phyloP scores from a whole-genome alignment of 2,888 invertebrate species.

The Phania funesta region DNA sequence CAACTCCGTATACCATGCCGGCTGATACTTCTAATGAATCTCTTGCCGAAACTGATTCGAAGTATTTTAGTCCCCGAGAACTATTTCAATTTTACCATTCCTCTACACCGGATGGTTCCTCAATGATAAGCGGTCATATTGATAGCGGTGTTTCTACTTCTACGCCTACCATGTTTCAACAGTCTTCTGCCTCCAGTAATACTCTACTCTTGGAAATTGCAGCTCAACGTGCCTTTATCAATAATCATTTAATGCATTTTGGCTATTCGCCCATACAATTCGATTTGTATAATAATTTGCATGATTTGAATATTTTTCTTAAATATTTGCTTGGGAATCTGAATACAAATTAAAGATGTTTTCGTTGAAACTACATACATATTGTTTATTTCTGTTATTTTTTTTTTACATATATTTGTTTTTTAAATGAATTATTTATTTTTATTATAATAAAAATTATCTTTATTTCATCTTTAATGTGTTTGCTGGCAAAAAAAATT shows the following conservation, averaged over 20 bases:
- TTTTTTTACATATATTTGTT: not conserved
- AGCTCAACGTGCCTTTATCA: constrained; percentile 64
- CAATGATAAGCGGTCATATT: constrained; percentile 2
- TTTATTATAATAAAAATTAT: no score
- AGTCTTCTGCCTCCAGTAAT: not conserved
- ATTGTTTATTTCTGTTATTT: not conserved
- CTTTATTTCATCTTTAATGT: no score
- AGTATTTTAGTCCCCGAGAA: constrained; percentile 42
- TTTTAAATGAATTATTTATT: not conserved
- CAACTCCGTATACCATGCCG: not conserved
- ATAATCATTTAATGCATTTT: constrained; percentile 52
- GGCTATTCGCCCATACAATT: constrained; percentile 63
- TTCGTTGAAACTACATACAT: not conserved
- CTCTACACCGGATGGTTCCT: not conserved
- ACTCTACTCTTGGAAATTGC: constrained; percentile 54
- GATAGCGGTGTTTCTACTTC: constrained; percentile 57
- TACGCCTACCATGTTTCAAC: not conserved
- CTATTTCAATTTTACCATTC: not conserved
- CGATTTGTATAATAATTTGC: constrained; percentile 54
- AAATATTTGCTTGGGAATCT: constrained; percentile 55
- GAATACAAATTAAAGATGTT: constrained; percentile 27
- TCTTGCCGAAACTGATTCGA: not conserved
- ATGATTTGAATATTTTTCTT: constrained; percentile 58
- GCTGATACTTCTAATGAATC: not conserved
- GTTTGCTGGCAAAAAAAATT: no score